phyloP scores from a whole-genome alignment of 1,140 invertebrate species.

The Drosophila eugracilis region DNA sequence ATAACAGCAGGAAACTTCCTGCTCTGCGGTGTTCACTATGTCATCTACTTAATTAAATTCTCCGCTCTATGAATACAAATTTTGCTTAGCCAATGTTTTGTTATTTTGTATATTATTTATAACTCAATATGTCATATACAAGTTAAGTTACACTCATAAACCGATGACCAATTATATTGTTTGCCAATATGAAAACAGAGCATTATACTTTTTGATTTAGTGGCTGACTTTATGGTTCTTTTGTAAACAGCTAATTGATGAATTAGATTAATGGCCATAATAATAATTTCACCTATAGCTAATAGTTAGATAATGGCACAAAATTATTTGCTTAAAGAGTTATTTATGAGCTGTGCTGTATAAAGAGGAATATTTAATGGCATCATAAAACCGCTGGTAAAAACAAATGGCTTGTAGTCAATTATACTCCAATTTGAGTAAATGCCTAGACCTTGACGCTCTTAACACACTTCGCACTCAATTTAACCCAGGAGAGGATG shows the following conservation, averaged over 20 bases:
- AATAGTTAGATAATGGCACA: neutral
- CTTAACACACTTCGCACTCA: conserved; percentile 53
- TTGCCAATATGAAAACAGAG: neutral
- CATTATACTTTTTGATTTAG: neutral
- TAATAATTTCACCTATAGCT: neutral
- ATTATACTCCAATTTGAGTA: conserved; percentile 28
- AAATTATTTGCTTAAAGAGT: neutral
- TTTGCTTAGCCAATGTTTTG: neutral
- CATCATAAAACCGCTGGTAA: conserved; percentile 10
- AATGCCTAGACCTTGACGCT: conserved; percentile 38
- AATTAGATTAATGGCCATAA: neutral
- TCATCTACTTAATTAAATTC: conserved; percentile 20
- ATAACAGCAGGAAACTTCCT: conserved; percentile 20
- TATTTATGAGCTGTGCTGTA: conserved; percentile 1
- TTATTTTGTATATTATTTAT: too few relatives aligned
- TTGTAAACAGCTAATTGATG: neutral
- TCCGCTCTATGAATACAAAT: conserved; percentile 7
- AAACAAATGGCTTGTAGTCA: conserved; percentile 31
- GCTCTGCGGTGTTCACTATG: neutral
- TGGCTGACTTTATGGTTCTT: neutral
- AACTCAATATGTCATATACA: too few relatives aligned
- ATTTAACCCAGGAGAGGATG: conserved; percentile 19
- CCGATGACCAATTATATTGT: neutral
- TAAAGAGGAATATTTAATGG: conserved; percentile 8
- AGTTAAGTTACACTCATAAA: too few relatives aligned